Base-by-base conservation (phyloP, 1,140 invertebrate species). In the Probaryconus sp. region DNA sequence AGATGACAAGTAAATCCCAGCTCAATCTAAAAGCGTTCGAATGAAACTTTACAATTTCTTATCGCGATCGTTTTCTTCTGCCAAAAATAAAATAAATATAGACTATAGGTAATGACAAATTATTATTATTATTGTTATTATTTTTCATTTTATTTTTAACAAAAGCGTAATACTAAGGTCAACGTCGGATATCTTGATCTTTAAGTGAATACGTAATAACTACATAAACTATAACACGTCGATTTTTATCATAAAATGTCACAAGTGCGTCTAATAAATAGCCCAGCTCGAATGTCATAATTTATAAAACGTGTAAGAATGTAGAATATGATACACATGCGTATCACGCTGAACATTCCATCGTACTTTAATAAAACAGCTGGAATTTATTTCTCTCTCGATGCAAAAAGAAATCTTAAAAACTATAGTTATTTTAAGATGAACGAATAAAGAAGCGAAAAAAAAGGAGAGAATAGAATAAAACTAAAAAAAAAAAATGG, bases 241-340 rank as follows among this genome's bases (percentile, higher is more conserved):
- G 43, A 67, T 61, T 70, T 55, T 45, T 47, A 50, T 63, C 26
- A 11, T 7, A 35, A 63, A 40, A 50, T 33, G 50, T 71, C 17
- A 48, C 35, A 51, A 51, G 35, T 30, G 21, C 42, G 18, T 51
- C 48, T 64, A 71, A 64, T 64, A 71, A 71, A 64, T 58, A 60
- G 14, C 37, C 10, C 58, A 13, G 18, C 60, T 64, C 38, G 24
- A 55, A 64, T 38, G 33, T 53, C 51, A 53, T 65, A 72, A 65
- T 65, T 58, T 56, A 65, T 72, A 47, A 72, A 65, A 60, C 60
- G 69, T 65, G 60, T 65, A 72, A 72, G 53, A 64, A 65, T 72
- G 69, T 38, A 20, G 60, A 14, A 20, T 24, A 16, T 11, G 61
- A 60, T 65, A 61, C 69, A 65, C 16, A 65, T 64, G 13, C 20